These are phyloP conservation scores for Ypsolopha scabrella DNA, from an alignment of 2,888 invertebrate species.

Conservation along the genomic window DNA sequence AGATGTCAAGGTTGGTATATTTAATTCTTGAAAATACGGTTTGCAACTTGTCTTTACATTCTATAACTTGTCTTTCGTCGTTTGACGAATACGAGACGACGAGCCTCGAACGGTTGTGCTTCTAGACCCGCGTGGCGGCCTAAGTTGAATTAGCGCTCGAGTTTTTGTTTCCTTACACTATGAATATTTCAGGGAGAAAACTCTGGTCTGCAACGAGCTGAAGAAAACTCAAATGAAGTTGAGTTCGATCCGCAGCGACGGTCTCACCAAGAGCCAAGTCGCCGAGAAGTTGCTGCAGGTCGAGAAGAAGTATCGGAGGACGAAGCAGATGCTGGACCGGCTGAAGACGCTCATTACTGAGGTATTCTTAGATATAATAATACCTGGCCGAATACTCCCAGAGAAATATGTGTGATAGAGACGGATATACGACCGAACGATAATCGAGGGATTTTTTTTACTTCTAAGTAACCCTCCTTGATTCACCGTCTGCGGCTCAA, in stretches of 20 bases:
- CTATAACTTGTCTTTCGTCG: too few relatives aligned
- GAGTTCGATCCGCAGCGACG: constrained; percentile 45
- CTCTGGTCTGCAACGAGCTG: constrained; percentile 30
- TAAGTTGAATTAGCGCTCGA: too few relatives aligned
- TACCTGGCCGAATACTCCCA: not conserved
- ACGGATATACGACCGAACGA: not conserved
- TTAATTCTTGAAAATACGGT: too few relatives aligned
- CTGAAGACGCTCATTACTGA: constrained; percentile 35
- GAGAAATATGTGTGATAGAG: not conserved
- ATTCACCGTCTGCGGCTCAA: too few relatives aligned
- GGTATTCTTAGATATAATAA: constrained; percentile 23
- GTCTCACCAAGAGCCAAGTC: constrained; percentile 40
- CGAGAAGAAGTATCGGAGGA: constrained; percentile 30
- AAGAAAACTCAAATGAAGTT: constrained; percentile 47
- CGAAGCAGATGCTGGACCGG: constrained; percentile 23
- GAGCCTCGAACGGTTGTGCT: too few relatives aligned
- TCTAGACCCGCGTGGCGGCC: too few relatives aligned
- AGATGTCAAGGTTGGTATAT: too few relatives aligned
- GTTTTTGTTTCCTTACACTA: too few relatives aligned
- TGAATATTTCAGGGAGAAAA: not conserved
- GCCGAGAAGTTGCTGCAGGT: constrained; percentile 32
- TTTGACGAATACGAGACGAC: too few relatives aligned
- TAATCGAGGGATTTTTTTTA: not conserved
- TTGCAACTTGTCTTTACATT: too few relatives aligned
- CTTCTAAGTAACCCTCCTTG: not conserved